Base-by-base conservation (phyloP, 2,113 vertebrate genomes). In the Gopherus evgoodei region DNA sequence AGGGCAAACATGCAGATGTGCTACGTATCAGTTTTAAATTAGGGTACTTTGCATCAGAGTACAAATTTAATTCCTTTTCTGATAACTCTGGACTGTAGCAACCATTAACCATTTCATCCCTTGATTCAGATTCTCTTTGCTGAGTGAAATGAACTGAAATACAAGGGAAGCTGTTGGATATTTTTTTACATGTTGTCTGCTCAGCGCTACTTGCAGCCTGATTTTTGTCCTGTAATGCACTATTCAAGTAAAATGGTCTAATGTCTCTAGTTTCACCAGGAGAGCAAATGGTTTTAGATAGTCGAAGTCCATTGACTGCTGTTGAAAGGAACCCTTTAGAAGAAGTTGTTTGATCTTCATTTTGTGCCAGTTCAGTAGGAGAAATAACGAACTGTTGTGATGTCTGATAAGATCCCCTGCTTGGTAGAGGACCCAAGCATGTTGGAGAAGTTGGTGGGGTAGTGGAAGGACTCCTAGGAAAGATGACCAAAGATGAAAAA, bases 401-500 rank as follows among this genome's bases (percentile, higher is more conserved):
- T 24, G 98, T 98, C 79, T 98, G 99, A 95, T 98, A 98, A 89
- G 97, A 88, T 4, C 98, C 98, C 93, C 96, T 98, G 8, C 84
- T 93, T 16, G 98, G 97, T 31, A 98, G 91, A 22, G 98, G 97
- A 87, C 97, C 97, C 11, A 98, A 96, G 93, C 96, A 98, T 59
- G 98, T 98, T 1, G 99, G 99, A 72, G 99, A 99, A 49, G 98
- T 96, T 31, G 99, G 99, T 38, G 99, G 99, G 10, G 99, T 99
- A 93, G 93, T 98, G 49, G 99, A 99, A 89, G 99, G 99, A 94
- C 99, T 99, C 97, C 98, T 98, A 31, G 99, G 99, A 85, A 99
- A 99, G 96, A 99, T 99, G 83, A 99, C 98, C 97, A 99, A 96
- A 1, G 99, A 99, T 4, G 99, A 99, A 96, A 99, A 99, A 25